Conservation (phyloP, 2,888 invertebrate genomes). For the Tetramorium bicarinatum region DNA sequence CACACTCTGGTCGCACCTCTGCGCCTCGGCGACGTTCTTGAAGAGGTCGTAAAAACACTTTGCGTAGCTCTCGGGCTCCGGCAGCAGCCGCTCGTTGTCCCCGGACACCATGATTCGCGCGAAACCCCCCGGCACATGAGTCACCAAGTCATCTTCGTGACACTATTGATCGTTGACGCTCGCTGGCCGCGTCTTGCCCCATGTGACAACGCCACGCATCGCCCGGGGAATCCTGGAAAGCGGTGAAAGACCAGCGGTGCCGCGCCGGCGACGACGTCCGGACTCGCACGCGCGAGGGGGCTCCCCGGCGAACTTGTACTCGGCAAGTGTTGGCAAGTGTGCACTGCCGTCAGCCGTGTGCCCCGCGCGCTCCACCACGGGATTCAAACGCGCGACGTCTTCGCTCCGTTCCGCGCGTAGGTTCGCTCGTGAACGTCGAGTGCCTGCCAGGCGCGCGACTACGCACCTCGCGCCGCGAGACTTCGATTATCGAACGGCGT, state of each 20-base stretch:
- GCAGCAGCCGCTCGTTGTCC: constrained; percentile 84
- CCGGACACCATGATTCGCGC: constrained; percentile 82
- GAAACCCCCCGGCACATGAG: constrained; percentile 74
- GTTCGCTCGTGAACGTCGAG: constrained; percentile 69
- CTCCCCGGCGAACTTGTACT: neutral
- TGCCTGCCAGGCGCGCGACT: constrained; percentile 63
- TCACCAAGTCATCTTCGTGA: constrained; percentile 84
- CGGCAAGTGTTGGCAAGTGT: neutral
- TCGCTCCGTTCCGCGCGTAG: constrained; percentile 66
- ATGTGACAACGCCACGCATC: constrained; percentile 71
- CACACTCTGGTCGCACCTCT: constrained; percentile 82
- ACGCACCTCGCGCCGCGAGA: constrained; percentile 65
- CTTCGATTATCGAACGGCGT: constrained; percentile 64
- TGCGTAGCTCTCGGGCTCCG: constrained; percentile 86
- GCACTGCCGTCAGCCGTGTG: too few species aligned
- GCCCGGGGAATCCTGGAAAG: constrained; percentile 2
- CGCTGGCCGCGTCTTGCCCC: constrained; percentile 68
- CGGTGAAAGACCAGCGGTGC: neutral
- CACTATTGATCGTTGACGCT: constrained; percentile 84
- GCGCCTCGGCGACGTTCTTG: constrained; percentile 86
- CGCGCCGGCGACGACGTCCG: neutral
- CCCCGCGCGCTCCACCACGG: neutral
- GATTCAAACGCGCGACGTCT: constrained; percentile 63
- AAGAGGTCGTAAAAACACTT: constrained; percentile 87
- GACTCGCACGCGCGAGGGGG: too few species aligned